Base-by-base conservation (phyloP, 1,140 invertebrate genomes). In the Magallana angulata region DNA sequence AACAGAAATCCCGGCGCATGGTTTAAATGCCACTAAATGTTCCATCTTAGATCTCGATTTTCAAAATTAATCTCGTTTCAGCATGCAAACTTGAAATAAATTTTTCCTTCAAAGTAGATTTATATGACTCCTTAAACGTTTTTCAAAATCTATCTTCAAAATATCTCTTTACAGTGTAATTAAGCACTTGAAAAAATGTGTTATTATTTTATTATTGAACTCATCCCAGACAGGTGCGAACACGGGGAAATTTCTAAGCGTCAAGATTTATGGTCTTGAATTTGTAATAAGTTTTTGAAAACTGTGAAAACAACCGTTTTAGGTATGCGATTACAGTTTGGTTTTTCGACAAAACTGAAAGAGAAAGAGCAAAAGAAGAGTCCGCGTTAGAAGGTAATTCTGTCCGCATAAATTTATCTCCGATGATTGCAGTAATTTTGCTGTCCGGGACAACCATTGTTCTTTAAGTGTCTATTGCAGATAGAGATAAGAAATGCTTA, bases 321-420 rank as follows among this genome's bases (percentile, higher is more conserved):
- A 88, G 87, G 56, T 88, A 85, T 62, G 87, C 87, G 11, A 82
- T 88, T 14, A 88, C 87, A 7, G 87, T 88, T 1, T 88, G 87
- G 87, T 88, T 82, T 57, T 88, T 88, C 76, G 87, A 88, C 64
- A 60, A 88, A 85, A 62, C 18, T 64, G 87, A 88, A 58, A 64
- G 87, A 30, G 30, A 83, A 57, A 62, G 36, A 16, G 87, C 84
- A 5, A 85, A 87, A 36, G 57, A 85, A 36, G 87, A 88, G 5
- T 30, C 82, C 8, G 12, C 62, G 18, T 6, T 68, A 16, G 9
- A 64, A 82, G 84, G 87, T 85, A 85, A 58, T 60, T 14, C 14
- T 12, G 18, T 48, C 48, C 9, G 9, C 57, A 58, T 82, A 82
- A 57, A 82, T 16, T 24, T 30, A 7, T 57, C 3, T 57, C 48